Evolutionary conservation across 1,140 invertebrate genomes (phyloP), one percentile per base, ranked within the genome.

Genomic region (Heterodera schachtii): DNA sequence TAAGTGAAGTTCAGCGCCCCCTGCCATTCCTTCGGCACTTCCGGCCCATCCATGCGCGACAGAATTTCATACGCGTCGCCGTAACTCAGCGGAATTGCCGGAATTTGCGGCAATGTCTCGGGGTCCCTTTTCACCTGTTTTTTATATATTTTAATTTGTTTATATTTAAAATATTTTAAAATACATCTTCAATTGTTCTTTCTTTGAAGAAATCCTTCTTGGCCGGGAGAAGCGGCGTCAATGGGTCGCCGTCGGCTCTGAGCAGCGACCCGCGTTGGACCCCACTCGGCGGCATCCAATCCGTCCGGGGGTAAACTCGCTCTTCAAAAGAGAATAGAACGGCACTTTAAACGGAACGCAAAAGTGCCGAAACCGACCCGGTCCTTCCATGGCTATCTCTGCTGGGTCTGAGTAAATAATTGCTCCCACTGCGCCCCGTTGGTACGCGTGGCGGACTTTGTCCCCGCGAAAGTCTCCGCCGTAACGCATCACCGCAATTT

Each of bases 1-100:
- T 91, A 91, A 6, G 86, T 83, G 44, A 88, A 82, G 80, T 90
- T 90, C 1, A 71, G 69, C 3, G 85, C 87, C 21, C 90, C 90
- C 73, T 82, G 78, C 86, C 87, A 89, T 16, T 87, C 83, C 41
- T 13, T 31, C n/a, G 84, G 87, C 74, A 77, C 80, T 9, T 73
- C 8, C 81, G 83, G 21, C 66, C 90, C 84, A 49, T 82, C 78
- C 81, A 89, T 76, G n/a, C 84, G 79, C 13, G 73, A 74, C 31
- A 90, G 75, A 31, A 89, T 76, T 71, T 90, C 47, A 69, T 81
- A 86, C 19, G 85, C 89, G 74, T 90, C 90, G 5, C 80, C 66
- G 71, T 90, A 90, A n/a, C 85, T 82, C 3, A 90, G 73, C 4
- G 88, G 89, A 8, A 90, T 73, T 19, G 82, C 89, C 19, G 88